Evolutionary conservation across 1,140 invertebrate genomes (phyloP).

Genomic region (Drosophila triauraria): DNA sequence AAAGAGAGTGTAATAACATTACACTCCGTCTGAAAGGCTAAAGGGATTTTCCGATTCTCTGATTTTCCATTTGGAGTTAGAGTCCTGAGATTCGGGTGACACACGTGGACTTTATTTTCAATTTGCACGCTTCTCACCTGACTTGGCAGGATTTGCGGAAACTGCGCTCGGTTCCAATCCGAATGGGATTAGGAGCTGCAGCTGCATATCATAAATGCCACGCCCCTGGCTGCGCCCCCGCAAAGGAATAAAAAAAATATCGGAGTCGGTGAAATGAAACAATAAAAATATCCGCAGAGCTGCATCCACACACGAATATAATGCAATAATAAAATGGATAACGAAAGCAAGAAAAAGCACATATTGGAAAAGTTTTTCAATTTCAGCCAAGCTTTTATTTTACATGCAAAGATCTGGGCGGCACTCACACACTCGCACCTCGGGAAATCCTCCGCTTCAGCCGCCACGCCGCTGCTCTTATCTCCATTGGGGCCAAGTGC

Average conservation of each 20-base stretch:
- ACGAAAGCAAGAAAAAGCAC: conserved; percentile 57
- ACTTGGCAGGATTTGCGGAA: conserved; percentile 23
- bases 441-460: conserved; percentile 1
- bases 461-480: neutral
- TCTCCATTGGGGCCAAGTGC: conserved; percentile 50
- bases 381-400: conserved; percentile 80
- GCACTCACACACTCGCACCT: conserved; percentile 40
- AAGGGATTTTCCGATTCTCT: conserved; percentile 4
- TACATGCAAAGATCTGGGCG: conserved; percentile 72
- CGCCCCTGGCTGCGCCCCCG: neutral
- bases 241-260: conserved; percentile 17
- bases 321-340: conserved; percentile 56
- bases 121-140: conserved; percentile 32
- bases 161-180: conserved; percentile 17
- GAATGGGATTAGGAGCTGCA: conserved; percentile 39
- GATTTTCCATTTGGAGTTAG: neutral
- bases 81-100: conserved; percentile 11
- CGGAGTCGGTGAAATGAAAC: conserved; percentile 65
- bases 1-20: conserved; percentile 13
- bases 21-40: neutral
- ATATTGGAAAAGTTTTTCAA: conserved; percentile 83
- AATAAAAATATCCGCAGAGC: conserved; percentile 61
- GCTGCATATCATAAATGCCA: conserved; percentile 52
- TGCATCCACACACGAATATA: conserved; percentile 45
- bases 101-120: conserved; percentile 33